These are phyloP conservation scores for Coptotermes formosanus DNA, from an alignment of 1,140 invertebrate genomes.

Conservation along the genomic window DNA sequence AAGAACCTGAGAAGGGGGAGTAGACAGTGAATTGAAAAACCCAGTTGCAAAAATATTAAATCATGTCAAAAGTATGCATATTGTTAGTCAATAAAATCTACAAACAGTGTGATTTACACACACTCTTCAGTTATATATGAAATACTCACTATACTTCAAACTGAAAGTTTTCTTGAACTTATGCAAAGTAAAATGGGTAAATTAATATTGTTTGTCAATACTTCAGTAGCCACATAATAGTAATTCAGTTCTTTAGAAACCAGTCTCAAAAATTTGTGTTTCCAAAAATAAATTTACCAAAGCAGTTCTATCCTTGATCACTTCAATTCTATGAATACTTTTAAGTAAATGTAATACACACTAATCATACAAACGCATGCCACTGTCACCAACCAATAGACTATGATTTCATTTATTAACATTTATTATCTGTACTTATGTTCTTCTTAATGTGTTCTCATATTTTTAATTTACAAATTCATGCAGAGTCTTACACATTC, in stretches of 20 bases:
- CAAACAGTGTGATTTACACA: neutral
- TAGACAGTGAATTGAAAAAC: too few species aligned
- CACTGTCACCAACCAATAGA: conserved; percentile 9
- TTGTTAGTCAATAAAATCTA: neutral
- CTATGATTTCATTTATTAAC: conserved; percentile 4
- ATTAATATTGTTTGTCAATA: neutral
- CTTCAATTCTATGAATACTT: conserved; percentile 9
- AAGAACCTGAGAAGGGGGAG: too few species aligned
- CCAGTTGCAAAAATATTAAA: too few species aligned
- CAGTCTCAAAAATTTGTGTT: too few species aligned
- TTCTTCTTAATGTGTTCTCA: neutral
- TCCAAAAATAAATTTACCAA: too few species aligned
- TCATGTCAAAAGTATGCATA: too few species aligned
- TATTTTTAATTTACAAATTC: conserved; percentile 3
- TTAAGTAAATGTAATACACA: neutral
- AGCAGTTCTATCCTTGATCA: neutral
- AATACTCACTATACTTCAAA: too few species aligned
- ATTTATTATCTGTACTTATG: conserved; percentile 11
- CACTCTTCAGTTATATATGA: too few species aligned
- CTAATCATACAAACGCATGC: neutral
- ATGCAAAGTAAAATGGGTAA: neutral
- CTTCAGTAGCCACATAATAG: too few species aligned
- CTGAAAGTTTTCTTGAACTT: too few species aligned
- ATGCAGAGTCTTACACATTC: neutral
- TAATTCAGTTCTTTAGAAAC: too few species aligned